Evolutionary conservation across 2,797 vertebrate species (phyloP).

Genomic region (Loriculus beryllinus): DNA sequence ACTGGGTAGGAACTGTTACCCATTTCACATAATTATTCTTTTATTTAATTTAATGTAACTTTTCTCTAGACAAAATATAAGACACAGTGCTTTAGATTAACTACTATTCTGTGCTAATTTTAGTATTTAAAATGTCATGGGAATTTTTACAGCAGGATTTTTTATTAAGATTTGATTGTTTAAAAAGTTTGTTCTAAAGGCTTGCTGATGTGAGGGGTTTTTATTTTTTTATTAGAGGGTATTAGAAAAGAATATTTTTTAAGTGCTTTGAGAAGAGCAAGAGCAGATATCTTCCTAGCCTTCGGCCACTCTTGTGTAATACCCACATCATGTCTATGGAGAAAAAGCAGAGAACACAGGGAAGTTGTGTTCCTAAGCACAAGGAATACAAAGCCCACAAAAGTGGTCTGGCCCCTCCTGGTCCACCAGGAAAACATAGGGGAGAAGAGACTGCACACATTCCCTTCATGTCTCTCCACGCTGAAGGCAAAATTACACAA

Average conservation of each 20-base stretch:
- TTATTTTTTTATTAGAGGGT: neutral
- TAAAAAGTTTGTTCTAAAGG: neutral
- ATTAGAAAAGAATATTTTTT: neutral
- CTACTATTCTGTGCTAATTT: neutral
- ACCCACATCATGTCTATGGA: neutral
- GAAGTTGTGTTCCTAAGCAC: neutral
- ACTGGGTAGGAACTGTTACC: neutral
- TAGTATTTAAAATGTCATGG: neutral
- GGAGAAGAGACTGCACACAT: neutral
- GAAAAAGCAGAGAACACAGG: neutral
- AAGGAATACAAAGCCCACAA: neutral
- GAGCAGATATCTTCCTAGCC: neutral
- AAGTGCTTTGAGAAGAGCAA: neutral
- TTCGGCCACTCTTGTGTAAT: neutral
- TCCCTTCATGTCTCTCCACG: fast-evolving
- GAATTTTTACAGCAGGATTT: neutral
- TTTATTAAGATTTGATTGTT: neutral
- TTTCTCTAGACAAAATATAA: neutral
- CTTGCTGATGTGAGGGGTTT: neutral
- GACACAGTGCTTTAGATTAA: neutral
- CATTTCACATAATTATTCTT: neutral
- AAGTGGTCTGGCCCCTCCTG: neutral
- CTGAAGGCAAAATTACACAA: neutral
- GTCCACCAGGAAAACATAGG: neutral
- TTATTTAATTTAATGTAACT: neutral